Base-by-base conservation (phyloP, 2,888 invertebrate genomes). In the Hermaeophaga mercurialis region DNA sequence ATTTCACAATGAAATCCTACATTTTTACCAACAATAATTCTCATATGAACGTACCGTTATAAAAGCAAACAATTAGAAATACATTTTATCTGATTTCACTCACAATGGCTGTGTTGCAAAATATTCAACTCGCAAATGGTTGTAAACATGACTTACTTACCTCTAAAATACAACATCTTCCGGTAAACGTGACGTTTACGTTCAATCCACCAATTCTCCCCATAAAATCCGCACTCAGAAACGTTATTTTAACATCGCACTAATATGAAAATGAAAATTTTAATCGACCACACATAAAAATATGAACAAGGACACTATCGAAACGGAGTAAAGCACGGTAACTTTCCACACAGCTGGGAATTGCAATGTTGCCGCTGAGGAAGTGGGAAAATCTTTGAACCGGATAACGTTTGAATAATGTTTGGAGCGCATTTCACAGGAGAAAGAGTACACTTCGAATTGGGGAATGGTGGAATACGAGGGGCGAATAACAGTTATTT, bases 291-390 rank as follows among this genome's bases (percentile, higher is more conserved):
- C 58, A 50, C 53, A 58, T 63, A 63, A 63, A 63, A 61, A 63
- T 63, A 63, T 54, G 60, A 53, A 59, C 60, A 61, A 61, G 60
- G 60, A 61, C 62, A 58, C 57, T 39, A 39, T 39, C 45, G 45
- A 46, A 47, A 47, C 46, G 26, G 54, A 63, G 59, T 61, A 63
- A 61, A 63, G 60, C 61, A 60, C 63, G 60, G 59, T 54, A 61
- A 63, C 60, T 61, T 63, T 63, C 63, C 60, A 52, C 60, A 44
- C 49, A 49, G 59, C 45, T 56, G 48, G 41, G 39, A 39, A 43
- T 43, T 18, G 58, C 60, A 56, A 28, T 36, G 62, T 62, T 62
- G 62, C 56, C 62, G 36, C 15, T 14, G 41, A 15, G 22, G 5
- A 38, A 9, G n/a, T 22, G 31, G 11, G 50, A 56, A 58, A 49